These are phyloP conservation scores for Amblyopsis rosae DNA, from an alignment of 2,113 vertebrate species.

Conservation along the genomic window DNA sequence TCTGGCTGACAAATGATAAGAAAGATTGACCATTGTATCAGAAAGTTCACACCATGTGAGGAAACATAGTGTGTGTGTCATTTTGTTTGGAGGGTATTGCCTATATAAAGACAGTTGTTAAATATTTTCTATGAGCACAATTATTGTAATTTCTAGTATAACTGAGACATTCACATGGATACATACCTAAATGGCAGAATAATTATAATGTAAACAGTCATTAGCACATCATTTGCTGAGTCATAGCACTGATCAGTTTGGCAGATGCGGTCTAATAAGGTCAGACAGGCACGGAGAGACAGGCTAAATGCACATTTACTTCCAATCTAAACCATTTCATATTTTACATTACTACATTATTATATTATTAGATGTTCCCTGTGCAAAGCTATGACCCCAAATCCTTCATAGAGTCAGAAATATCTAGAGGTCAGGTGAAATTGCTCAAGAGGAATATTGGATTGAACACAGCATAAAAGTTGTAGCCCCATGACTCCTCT, in stretches of 20 bases:
- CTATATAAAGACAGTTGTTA: not conserved
- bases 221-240: slow-evolving; percentile 18
- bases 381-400: too few relatives aligned
- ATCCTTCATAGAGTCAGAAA: too few relatives aligned
- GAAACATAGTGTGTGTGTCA: not conserved
- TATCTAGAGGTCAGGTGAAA: too few relatives aligned
- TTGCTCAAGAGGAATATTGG: too few relatives aligned
- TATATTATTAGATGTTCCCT: too few relatives aligned
- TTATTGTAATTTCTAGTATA: not conserved
- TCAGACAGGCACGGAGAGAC: slow-evolving; percentile 15
- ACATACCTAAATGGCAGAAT: too few relatives aligned
- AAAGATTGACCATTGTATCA: not conserved
- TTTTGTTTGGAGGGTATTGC: not conserved
- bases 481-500: too few relatives aligned
- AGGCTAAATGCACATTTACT: not conserved
- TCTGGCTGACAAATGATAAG: not conserved
- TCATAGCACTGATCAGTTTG: not conserved
- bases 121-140: not conserved
- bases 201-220: too few relatives aligned
- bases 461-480: too few relatives aligned
- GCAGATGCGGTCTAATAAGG: slow-evolving; percentile 8
- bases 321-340: too few relatives aligned
- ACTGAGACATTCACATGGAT: too few relatives aligned
- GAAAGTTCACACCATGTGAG: not conserved
- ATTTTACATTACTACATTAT: too few relatives aligned